Evolutionary conservation across 2,888 invertebrate species (phyloP), one percentile per base, ranked within the genome.

Genomic region (Hypena proboscidalis): DNA sequence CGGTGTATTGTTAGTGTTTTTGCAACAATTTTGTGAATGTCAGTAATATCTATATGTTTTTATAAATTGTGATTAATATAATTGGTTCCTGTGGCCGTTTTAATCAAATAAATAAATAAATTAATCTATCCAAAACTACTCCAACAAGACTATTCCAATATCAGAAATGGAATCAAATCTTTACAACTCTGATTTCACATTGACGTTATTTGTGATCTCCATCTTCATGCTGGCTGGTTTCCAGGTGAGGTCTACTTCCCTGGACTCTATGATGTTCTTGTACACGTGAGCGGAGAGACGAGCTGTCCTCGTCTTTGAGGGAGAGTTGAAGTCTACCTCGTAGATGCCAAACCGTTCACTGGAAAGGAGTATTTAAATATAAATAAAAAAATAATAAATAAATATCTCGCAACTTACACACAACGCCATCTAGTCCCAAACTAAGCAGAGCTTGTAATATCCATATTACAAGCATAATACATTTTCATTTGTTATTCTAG

Each of bases 281-380:
- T 88, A 94, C 0, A 92, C 91, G 6, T 88, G 69, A 0, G 93
- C 93, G 0, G 95, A 95, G 2, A 92, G 78, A 50, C 95, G 93
- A 0, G 94, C 91, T 0, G 91, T 92, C 32, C 95, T 85, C 0
- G 90, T 92, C 48, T 92, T 92, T 1, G 91, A 74, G 0, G 92
- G 91, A 9, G 93, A 92, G 0, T 83, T 88, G 60, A 94, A 95
- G 67, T 95, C 93, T 1, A 95, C 94, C 49, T 93, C 91, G 67
- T 93, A 94, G 0, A 95, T 74, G 0, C 95, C 95, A 67, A 95
- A 95, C 43, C 92, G 92, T 70, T 92, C 92, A 10, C 89, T 90
- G 70, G 2, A 77, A 75, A 9, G 14, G 11, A 27, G n/a, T 13
- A 25, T 25, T 1, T 13, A 10, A 23, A 25, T 25, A 25, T 9